These are phyloP conservation scores for Scatophagus argus DNA, from an alignment of 2,113 vertebrate genomes.

Conservation along the genomic window DNA sequence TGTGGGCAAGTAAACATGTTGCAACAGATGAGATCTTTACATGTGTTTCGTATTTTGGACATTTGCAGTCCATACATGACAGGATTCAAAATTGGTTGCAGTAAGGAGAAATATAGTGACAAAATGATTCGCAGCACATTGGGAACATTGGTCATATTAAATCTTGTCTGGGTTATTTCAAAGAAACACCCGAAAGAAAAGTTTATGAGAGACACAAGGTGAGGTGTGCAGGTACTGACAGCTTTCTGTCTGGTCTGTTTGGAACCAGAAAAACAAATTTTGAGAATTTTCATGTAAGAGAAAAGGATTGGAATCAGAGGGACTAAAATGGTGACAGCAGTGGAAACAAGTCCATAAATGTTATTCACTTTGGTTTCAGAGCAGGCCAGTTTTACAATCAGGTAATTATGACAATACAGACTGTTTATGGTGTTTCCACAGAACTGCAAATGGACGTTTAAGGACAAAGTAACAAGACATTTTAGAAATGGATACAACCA, in stretches of 20 bases:
- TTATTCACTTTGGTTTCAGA: slow-evolving; percentile 41
- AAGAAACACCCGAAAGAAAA: not conserved
- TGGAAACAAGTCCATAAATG: not conserved
- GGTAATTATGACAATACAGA: slow-evolving; percentile 68
- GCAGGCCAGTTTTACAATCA: slow-evolving; percentile 68
- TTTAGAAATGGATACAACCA: not conserved
- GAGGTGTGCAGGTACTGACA: slow-evolving; percentile 7
- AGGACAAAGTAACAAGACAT: too few species aligned
- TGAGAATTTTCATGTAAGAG: slow-evolving; percentile 52
- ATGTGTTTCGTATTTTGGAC: not conserved
- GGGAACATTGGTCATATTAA: not conserved
- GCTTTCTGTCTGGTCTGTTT: slow-evolving; percentile 44
- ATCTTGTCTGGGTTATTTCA: not conserved
- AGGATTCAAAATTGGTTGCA: not conserved
- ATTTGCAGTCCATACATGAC: not conserved
- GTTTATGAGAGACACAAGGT: not conserved
- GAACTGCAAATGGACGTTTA: too few species aligned
- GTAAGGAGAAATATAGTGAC: not conserved
- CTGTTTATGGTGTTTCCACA: slow-evolving; percentile 45
- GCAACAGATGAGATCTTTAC: not conserved
- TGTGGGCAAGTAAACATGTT: not conserved
- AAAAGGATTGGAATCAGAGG: not conserved
- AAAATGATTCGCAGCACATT: not conserved
- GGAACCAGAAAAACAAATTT: slow-evolving; percentile 35
- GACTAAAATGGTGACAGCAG: too few species aligned